Evolutionary conservation across 2,797 vertebrate species (phyloP), one percentile per base, ranked within the genome.

Genomic region (Pteropus rufus): DNA sequence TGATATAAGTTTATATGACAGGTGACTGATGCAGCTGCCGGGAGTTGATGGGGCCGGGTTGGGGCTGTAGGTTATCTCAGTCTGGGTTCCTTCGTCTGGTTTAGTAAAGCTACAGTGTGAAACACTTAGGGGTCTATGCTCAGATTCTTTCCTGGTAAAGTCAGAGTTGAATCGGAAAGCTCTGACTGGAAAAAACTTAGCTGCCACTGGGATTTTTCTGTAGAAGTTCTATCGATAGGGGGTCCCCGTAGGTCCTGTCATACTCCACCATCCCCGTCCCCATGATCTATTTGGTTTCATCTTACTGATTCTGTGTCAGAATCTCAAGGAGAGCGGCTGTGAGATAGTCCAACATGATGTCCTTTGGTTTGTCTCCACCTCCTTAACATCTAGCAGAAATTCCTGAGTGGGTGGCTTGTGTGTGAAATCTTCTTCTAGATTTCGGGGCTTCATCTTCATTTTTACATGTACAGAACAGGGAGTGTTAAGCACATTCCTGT

Each of bases 11-110:
- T 70, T 12, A 2, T 16, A 9, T 4, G 84, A 34, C 7, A 21
- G 54, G 1, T 10, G 7, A 16, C 31, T 0, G 29, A 21, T 39
- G 54, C 19, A 0, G 34, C 19, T 6, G 72, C 29, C 52, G 0
- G 6, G 34, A 60, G 39, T 5, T 1, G 26, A 16, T 3, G 60
- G 21, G 10, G 10, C 1, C 1, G 2, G 58, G 19, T 36, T 14
- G 49, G 56, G 39, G 23, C 21, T 18, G 6, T 64, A 15, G 41
- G 19, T 23, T 31, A 1, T 8, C 76, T 29, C 18, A 3, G 9
- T 41, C 36, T 10, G 73, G 36, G 14, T 62, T 2, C 67, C 26
- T 14, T 62, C 1, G 0, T n/a, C 69, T 11, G 75, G 11, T 15
- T 62, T 79, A 39, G 23, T n/a, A 39, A 36, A 16, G 39, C 44